Evolutionary conservation across 2,888 invertebrate genomes (phyloP).

Genomic region (Drosophila percnosoma): DNA sequence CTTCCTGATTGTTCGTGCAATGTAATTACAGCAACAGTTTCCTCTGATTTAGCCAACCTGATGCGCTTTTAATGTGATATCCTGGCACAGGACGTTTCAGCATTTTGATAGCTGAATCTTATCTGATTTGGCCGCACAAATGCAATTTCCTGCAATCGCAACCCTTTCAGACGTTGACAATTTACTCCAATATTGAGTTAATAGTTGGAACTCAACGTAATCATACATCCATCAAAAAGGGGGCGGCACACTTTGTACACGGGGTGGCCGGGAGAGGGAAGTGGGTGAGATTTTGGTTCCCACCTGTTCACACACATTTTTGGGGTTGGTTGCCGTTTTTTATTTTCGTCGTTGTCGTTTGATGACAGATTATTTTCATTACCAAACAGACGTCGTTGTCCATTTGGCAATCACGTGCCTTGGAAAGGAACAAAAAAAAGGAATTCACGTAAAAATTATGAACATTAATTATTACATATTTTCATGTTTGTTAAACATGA

Average conservation of each 20-base stretch:
- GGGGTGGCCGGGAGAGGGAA: background rate
- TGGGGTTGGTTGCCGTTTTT: constrained; percentile 26
- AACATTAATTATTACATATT: constrained; percentile 78
- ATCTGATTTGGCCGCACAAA: constrained; percentile 77
- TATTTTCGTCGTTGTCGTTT: constrained; percentile 59
- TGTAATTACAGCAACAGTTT: constrained; percentile 77
- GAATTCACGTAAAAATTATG: constrained; percentile 45
- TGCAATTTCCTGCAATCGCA: constrained; percentile 79
- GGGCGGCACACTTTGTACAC: constrained; percentile 9
- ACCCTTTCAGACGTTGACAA: constrained; percentile 61
- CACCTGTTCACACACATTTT: constrained; percentile 68
- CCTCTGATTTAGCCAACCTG: constrained; percentile 53
- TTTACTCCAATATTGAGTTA: constrained; percentile 77
- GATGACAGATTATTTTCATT: constrained; percentile 84
- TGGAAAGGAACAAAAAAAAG: background rate
- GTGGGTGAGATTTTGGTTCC: constrained; percentile 27
- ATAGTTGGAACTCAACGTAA: constrained; percentile 75
- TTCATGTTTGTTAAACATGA: constrained; percentile 71
- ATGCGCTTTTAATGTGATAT: constrained; percentile 80
- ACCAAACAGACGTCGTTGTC: constrained; percentile 55
- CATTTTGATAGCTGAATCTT: constrained; percentile 39
- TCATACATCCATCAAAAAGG: constrained; percentile 29
- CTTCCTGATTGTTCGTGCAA: constrained; percentile 35
- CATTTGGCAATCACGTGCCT: constrained; percentile 53
- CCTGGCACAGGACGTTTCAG: constrained; percentile 45